A percentile compares a stretch with the other conserved stretches of the same genome.
These are phyloP conservation scores for Liopterus haemorrhoidalis DNA, from an alignment of 2,888 invertebrate species.

Conservation along the genomic window DNA sequence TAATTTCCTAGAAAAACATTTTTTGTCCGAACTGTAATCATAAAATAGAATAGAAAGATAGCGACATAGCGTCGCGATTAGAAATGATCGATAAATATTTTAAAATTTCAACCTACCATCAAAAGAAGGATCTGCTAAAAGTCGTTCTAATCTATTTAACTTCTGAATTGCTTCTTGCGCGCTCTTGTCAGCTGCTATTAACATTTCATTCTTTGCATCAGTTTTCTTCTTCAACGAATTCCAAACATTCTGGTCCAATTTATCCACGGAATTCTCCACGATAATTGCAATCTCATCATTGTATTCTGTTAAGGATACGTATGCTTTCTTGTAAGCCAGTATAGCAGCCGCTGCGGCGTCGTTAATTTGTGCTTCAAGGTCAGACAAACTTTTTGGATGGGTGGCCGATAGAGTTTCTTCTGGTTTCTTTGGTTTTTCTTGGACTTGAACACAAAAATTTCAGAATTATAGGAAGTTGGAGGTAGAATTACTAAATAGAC, in stretches of 20 bases:
- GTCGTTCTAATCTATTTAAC: too few species aligned
- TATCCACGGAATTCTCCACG: conserved; percentile 58
- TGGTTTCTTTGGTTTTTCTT: conserved; percentile 36
- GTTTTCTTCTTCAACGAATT: conserved; percentile 54
- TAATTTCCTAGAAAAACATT: too few species aligned
- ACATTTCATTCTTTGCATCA: conserved; percentile 51
- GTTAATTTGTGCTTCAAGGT: conserved; percentile 54
- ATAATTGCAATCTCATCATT: conserved; percentile 52
- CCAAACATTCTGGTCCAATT: conserved; percentile 54
- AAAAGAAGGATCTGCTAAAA: too few species aligned
- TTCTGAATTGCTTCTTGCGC: conserved; percentile 45
- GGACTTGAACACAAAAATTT: too few species aligned
- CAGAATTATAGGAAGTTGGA: too few species aligned
- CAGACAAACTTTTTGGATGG: conserved; percentile 47
- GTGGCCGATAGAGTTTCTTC: conserved; percentile 40
- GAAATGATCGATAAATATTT: too few species aligned
- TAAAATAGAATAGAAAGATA: too few species aligned
- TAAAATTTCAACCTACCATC: too few species aligned
- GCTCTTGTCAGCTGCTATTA: conserved; percentile 54
- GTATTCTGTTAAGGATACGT: conserved; percentile 53
- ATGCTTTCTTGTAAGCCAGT: conserved; percentile 60
- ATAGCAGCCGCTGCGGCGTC: conserved; percentile 57
- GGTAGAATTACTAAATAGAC: too few species aligned
- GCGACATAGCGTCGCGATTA: too few species aligned
- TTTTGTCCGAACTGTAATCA: too few species aligned